Evolutionary conservation across 1,140 invertebrate species (phyloP), one percentile per base, ranked within the genome.

Genomic region (Catajapyx aquilonaris): DNA sequence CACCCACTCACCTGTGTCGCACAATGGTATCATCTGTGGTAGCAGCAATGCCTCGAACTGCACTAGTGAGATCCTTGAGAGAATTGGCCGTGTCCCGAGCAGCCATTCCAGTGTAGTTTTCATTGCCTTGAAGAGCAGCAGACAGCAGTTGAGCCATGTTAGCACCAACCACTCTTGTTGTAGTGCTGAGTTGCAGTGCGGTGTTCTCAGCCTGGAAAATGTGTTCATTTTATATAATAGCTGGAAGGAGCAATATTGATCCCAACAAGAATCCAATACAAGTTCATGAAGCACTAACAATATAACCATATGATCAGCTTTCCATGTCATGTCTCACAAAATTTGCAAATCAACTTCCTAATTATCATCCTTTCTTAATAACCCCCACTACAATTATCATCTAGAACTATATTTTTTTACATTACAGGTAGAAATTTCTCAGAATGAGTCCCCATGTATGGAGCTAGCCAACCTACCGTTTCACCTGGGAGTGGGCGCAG

Each of bases 401-500:
- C n/a, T n/a, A n/a, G n/a, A n/a, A n/a, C n/a, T n/a, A n/a, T n/a
- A n/a, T n/a, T n/a, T n/a, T n/a, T n/a, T n/a, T n/a, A n/a, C n/a
- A n/a, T n/a, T n/a, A n/a, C n/a, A n/a, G n/a, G n/a, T n/a, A n/a
- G n/a, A n/a, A n/a, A n/a, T n/a, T n/a, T n/a, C n/a, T n/a, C n/a
- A n/a, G n/a, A n/a, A n/a, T n/a, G n/a, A n/a, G n/a, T n/a, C n/a
- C n/a, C n/a, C n/a, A 28, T n/a, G n/a, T 28, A 33, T 33, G 16
- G 17, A 33, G 17, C 5, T 33, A 17, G 15, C 9, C 28, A n/a
- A 39, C 57, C 57, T 45, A 71, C 69, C 4, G 76, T 84, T 56
- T 93, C 85, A 28, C 79, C 84, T 1, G 88, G 87, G 23, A 94
- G 53, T 1, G 87, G 83, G 43, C 68, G 62, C 13, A 95, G 56